Evolutionary conservation across 2,113 vertebrate species (phyloP).

Genomic region (Forbesichthys papilliferus): DNA sequence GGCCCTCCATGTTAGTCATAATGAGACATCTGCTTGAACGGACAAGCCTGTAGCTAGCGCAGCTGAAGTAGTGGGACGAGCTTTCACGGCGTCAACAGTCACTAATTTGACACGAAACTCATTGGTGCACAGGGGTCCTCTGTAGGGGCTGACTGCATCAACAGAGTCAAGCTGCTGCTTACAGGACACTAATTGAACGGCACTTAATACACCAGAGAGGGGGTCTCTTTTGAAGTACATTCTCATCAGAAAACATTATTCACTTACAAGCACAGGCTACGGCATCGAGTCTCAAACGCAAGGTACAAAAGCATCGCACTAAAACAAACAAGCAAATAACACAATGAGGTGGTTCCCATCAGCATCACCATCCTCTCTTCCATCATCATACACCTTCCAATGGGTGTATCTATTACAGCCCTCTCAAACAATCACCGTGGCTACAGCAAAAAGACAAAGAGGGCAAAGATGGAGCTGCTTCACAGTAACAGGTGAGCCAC

Average conservation of each 20-base stretch:
- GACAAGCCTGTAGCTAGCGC: conserved; percentile 21
- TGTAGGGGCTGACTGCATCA: not conserved
- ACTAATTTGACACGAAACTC: conserved; percentile 24
- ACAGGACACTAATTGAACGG: not conserved
- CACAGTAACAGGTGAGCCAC: conserved; percentile 59
- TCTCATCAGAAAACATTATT: conserved; percentile 29
- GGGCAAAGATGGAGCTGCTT: conserved; percentile 46
- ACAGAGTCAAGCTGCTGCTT: not conserved
- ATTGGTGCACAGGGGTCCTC: conserved; percentile 14
- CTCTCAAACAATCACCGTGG: conserved; percentile 13
- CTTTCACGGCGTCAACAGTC: conserved; percentile 18
- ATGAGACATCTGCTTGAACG: conserved; percentile 16
- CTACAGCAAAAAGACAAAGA: conserved; percentile 11
- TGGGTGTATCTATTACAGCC: conserved; percentile 1
- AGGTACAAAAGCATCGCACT: conserved; percentile 25
- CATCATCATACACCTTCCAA: conserved; percentile 23
- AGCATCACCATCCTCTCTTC: conserved; percentile 32
- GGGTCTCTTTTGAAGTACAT: conserved; percentile 7
- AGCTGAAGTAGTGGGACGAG: conserved; percentile 3
- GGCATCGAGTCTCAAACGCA: conserved; percentile 20
- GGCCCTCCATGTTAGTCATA: conserved; percentile 41
- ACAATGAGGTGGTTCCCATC: conserved; percentile 42
- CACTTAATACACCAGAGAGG: conserved; percentile 7
- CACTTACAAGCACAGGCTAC: not conserved
- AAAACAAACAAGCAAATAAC: conserved; percentile 12